Percentiles rank a stretch among this genome's conserved stretches.
These are phyloP conservation scores for Oryzias javanicus DNA, from an alignment of 2,113 vertebrate species.

Conservation along the genomic window DNA sequence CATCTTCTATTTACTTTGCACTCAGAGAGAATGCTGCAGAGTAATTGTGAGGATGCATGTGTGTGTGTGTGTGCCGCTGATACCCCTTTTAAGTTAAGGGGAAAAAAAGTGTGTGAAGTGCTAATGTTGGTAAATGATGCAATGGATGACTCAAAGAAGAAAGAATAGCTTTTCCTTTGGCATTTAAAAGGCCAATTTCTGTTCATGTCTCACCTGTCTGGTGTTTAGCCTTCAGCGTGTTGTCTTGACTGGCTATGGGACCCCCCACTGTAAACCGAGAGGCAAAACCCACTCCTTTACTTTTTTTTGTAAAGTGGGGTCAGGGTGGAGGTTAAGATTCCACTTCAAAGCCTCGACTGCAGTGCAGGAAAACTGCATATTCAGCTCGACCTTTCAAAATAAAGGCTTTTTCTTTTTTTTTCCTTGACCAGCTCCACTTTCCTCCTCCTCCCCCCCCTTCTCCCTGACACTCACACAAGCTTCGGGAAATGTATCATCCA, in stretches of 20 bases:
- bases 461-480: slow-evolving; percentile 29
- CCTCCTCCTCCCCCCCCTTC: background rate
- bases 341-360: slow-evolving; percentile 35
- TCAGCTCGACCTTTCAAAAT: slow-evolving; percentile 31
- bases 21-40: slow-evolving; percentile 34
- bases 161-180: slow-evolving; percentile 26
- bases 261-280: slow-evolving; percentile 9
- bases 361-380: slow-evolving; percentile 35
- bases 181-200: background rate
- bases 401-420: background rate
- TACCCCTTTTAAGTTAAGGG: slow-evolving; percentile 14
- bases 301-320: slow-evolving; percentile 13
- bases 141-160: slow-evolving; percentile 51
- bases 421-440: slow-evolving; percentile 5
- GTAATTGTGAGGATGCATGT: slow-evolving; percentile 41
- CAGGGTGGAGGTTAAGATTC: slow-evolving; percentile 37
- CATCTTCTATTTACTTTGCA: slow-evolving; percentile 44
- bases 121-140: slow-evolving; percentile 69
- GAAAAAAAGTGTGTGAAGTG: slow-evolving; percentile 18
- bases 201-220: background rate
- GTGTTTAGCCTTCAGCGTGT: background rate
- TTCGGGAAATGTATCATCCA: slow-evolving; percentile 59
- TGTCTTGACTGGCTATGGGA: background rate
- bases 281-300: background rate
- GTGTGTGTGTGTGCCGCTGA: background rate